A percentile compares a stretch with the other conserved stretches of the same genome.
phyloP scores from a whole-genome alignment of 2,888 invertebrate species.

The Epinotia nisella region DNA sequence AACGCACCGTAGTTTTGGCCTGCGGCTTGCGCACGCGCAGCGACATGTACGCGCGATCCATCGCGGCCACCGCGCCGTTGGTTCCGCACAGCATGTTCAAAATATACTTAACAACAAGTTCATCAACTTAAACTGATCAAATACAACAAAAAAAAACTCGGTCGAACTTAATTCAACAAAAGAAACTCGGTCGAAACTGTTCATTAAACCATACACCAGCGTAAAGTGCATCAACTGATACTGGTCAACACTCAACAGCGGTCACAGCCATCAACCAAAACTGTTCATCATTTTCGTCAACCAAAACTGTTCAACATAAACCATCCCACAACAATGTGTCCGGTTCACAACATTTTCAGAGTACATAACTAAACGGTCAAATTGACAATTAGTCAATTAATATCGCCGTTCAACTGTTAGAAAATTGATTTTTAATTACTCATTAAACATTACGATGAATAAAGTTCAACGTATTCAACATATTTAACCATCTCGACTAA shows the following conservation, averaged over 20 bases:
- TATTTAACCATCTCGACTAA: too few species aligned
- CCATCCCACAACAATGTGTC: too few species aligned
- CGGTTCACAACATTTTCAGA: background rate
- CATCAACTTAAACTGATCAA: background rate
- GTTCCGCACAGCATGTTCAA: constrained; percentile 76
- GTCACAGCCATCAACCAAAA: too few species aligned
- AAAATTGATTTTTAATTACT: too few species aligned
- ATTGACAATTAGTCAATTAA: too few species aligned
- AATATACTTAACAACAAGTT: constrained; percentile 38
- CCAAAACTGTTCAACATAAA: background rate
- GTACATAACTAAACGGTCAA: too few species aligned
- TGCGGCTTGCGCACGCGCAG: constrained; percentile 80
- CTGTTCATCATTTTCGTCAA: too few species aligned
- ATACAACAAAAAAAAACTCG: background rate
- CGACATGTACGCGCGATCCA: constrained; percentile 84
- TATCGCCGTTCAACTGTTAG: too few species aligned
- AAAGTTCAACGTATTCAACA: too few species aligned
- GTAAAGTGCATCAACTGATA: too few species aligned
- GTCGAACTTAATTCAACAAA: background rate
- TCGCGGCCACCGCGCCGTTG: constrained; percentile 75
- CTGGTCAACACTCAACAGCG: too few species aligned
- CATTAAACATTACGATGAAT: background rate
- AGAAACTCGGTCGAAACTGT: background rate
- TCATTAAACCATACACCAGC: background rate
- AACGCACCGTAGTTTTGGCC: constrained; percentile 70